Evolutionary conservation across 2,888 invertebrate genomes (phyloP), one percentile per base, ranked within the genome.

Genomic region (Microplitis deprimator): DNA sequence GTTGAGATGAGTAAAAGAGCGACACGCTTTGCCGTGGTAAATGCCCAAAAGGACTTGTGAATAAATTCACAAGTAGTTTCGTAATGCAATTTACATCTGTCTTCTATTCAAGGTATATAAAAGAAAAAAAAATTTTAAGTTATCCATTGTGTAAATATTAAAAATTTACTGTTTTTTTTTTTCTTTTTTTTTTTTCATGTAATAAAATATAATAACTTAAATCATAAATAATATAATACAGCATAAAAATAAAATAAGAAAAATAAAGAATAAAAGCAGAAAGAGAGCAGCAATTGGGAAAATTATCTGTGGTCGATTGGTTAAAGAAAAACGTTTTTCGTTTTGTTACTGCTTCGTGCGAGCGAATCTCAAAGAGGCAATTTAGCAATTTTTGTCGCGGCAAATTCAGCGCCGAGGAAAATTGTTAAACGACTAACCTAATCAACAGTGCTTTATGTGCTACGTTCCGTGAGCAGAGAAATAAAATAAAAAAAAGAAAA

Each of bases 401-500:
- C 81, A 83, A 83, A 84, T 81, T 77, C 77, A 62, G 73, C 77
- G 80, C 77, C 61, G 73, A 77, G 61, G 88, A 85, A 88, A 89
- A 89, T 89, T 89, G 88, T 82, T 86, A 85, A 86, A 85, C 86
- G 86, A 87, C 83, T 84, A 85, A 74, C 88, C 87, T 89, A 89
- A 89, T 89, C 89, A 89, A 86, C 87, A 85, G 86, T 87, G 87
- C 84, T 89, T 89, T 88, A 89, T 87, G 83, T 13, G 29, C 29
- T 13, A 10, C 13, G 50, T 50, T 50, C 10, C 10, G 13, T 50
- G 13, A 13, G 13, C 8, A 13, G 50, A 50, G 50, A 50, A 10
- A 50, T 50, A 13, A 50, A 50, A 50, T 50, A 50, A 50, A 50
- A 29, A 29, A 20, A 29, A 29, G 0, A 4, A 29, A 4, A 29